These are phyloP conservation scores for Cynaeus angustus DNA, from an alignment of 2,888 invertebrate species.

Conservation along the genomic window DNA sequence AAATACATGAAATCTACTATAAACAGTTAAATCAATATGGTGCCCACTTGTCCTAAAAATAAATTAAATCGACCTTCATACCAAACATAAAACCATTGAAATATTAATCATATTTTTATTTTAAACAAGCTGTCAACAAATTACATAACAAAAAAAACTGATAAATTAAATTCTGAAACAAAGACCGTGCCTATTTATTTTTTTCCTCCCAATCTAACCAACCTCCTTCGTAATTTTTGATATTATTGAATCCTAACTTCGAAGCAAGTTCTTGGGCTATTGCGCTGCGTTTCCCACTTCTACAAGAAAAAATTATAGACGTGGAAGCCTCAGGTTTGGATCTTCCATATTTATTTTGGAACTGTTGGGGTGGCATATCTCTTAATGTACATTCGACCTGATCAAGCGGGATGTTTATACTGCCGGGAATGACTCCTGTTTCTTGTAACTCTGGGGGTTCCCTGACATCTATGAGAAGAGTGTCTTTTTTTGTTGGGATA, in stretches of 20 bases:
- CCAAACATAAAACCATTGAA: neutral
- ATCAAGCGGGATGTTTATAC: conserved; percentile 79
- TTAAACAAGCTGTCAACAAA: conserved; percentile 10
- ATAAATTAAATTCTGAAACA: neutral
- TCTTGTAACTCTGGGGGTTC: conserved; percentile 82
- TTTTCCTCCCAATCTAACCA: conserved; percentile 45
- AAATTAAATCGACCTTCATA: neutral
- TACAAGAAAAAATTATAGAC: conserved; percentile 44
- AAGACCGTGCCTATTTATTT: conserved; percentile 7
- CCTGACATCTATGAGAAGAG: conserved; percentile 82
- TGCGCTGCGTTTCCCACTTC: conserved; percentile 39
- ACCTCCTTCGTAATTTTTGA: conserved; percentile 41
- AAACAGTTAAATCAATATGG: neutral
- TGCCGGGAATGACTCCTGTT: conserved; percentile 81
- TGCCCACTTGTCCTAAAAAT: conserved; percentile 7
- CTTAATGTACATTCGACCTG: conserved; percentile 30
- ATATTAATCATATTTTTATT: conserved; percentile 7
- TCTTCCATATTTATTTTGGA: conserved; percentile 24
- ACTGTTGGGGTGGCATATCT: conserved; percentile 27
- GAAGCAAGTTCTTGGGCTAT: conserved; percentile 36
- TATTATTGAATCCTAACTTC: conserved; percentile 37
- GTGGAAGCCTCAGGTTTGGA: conserved; percentile 25
- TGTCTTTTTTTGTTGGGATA: conserved; percentile 70
- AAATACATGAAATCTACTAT: neutral
- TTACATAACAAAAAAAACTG: neutral